Evolutionary conservation across 30 jellyfish, hydroid and myxozoan genomes (phyloP), one percentile per base, ranked within the genome.

Genomic region (Nemopilema nomurai): DNA sequence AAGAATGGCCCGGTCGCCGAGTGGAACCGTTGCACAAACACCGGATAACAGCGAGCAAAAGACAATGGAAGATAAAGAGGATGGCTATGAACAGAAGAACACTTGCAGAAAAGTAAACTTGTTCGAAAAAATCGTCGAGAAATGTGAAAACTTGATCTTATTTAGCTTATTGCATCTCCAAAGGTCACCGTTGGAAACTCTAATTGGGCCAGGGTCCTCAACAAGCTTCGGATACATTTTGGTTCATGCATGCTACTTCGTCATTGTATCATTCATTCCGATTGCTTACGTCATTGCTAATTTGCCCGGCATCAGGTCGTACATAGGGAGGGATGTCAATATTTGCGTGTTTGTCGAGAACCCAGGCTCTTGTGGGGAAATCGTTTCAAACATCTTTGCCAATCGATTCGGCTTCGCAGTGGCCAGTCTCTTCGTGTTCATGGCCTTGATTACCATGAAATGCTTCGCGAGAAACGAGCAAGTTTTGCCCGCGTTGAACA

Each of bases 321-420:
- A 93, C 76, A 23, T 93, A 19, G 92, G 88, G 16, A 51, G 52
- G 16, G 98, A 93, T 74, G 93, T 84, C 80, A 84, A 50, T 52
- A 74, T 93, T 28, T 93, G 98, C 86, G 74, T 57, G 16, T 93
- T 89, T 86, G 91, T 84, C 78, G 69, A 53, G 29, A 71, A 64
- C 64, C 76, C 51, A 63, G 67, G 28, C 3, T 64, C 90, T 6
- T 93, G 98, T 80, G 97, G 72, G 69, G 82, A 71, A n/a, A 74
- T 93, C 29, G 90, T 93, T 6, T 86, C 87, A 16, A 72, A 27
- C 57, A 75, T 93, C 18, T 76, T 89, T 20, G 79, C 90, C 28
- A 81, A 88, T 70, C 90, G 98, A 32, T 89, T 93, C 65, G 81
- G 98, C 51, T 89, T 93, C 24, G 97, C 97, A 22, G 76, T 89